Percentiles rank a stretch among this genome's conserved stretches.
Conservation (phyloP, 2,888 invertebrate species). For the Laothoe populi region DNA sequence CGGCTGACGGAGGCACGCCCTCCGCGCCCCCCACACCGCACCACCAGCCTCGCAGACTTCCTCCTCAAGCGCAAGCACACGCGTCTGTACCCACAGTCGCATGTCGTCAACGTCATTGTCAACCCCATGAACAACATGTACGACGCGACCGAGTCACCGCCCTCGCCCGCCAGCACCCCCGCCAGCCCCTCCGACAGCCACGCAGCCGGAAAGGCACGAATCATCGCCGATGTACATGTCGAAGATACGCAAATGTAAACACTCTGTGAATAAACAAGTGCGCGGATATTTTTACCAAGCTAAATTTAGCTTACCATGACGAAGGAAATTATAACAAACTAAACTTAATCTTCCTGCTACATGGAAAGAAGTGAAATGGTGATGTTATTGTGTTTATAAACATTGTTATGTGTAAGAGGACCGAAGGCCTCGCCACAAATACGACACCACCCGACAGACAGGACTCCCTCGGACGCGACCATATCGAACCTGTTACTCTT, state of each 20-base stretch:
- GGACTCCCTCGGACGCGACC: background rate
- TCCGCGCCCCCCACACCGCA: conserved; percentile 45
- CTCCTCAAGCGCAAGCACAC: conserved; percentile 49
- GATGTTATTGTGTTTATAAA: background rate
- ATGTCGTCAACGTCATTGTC: conserved; percentile 61
- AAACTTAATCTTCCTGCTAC: background rate
- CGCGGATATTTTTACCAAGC: too few relatives aligned
- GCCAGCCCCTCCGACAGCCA: background rate
- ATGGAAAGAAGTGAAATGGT: conserved; percentile 1
- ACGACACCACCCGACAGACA: background rate
- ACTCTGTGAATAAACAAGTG: background rate
- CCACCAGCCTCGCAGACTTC: conserved; percentile 58
- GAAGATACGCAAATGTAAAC: background rate
- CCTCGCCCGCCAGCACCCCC: conserved; percentile 4
- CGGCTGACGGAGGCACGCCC: conserved; percentile 42
- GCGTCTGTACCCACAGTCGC: conserved; percentile 32
- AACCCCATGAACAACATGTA: conserved; percentile 67
- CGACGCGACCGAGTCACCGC: conserved; percentile 32
- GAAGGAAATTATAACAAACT: background rate
- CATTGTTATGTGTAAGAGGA: too few relatives aligned
- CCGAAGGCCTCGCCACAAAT: too few relatives aligned
- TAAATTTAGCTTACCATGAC: background rate
- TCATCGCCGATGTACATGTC: background rate
- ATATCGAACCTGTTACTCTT: background rate
- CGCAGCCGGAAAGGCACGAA: background rate